A percentile compares a stretch with the other conserved stretches of the same genome.
These are phyloP conservation scores for Morpho helenor DNA, from an alignment of 2,888 invertebrate genomes.

Conservation along the genomic window DNA sequence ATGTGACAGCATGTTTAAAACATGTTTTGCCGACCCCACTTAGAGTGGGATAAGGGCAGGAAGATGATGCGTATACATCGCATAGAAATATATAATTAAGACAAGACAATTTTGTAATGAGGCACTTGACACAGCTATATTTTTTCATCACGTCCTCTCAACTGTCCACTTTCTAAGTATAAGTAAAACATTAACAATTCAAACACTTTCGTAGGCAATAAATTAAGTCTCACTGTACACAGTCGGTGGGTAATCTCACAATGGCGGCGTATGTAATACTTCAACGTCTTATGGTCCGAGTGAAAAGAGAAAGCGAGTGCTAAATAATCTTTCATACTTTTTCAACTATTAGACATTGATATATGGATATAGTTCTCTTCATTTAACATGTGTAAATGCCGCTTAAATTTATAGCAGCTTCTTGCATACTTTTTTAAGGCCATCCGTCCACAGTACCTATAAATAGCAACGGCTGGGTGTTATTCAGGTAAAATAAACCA, in stretches of 20 bases:
- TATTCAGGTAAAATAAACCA: too few relatives aligned
- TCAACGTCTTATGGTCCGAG: conserved; percentile 28
- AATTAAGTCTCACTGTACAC: conserved; percentile 58
- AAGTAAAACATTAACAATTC: conserved; percentile 67
- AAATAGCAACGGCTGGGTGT: too few relatives aligned
- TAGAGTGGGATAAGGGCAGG: too few relatives aligned
- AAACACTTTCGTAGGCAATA: conserved; percentile 69
- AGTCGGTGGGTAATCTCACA: conserved; percentile 59
- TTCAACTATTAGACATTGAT: too few relatives aligned
- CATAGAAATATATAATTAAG: neutral
- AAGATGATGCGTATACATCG: too few relatives aligned
- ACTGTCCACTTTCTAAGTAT: conserved; percentile 43
- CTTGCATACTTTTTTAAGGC: too few relatives aligned
- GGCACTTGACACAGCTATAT: neutral
- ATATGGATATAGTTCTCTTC: too few relatives aligned
- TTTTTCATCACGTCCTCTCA: conserved; percentile 18
- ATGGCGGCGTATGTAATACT: conserved; percentile 62
- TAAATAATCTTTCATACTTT: neutral
- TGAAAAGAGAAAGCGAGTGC: conserved; percentile 20
- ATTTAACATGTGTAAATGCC: too few relatives aligned
- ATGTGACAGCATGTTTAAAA: too few relatives aligned
- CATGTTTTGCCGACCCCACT: too few relatives aligned
- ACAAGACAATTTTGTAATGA: neutral
- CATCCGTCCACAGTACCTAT: too few relatives aligned
- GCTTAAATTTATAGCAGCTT: too few relatives aligned